Evolutionary conservation across 2,113 vertebrate genomes (phyloP).

Genomic region (Reinhardtius hippoglossoides): DNA sequence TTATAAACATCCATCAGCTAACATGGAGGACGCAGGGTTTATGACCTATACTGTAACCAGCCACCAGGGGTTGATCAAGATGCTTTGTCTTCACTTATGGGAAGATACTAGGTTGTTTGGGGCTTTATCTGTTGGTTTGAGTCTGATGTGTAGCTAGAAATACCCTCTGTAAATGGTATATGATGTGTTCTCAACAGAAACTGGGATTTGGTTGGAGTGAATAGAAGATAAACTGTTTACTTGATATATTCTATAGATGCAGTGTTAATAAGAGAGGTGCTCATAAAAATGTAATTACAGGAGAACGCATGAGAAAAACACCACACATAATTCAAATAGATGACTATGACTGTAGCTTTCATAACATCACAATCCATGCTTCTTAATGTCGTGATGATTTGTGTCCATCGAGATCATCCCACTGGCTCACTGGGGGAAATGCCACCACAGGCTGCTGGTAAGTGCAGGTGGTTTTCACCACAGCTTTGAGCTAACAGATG

Average conservation of each 20-base stretch:
- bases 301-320: background rate
- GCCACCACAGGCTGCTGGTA: slow-evolving; percentile 40
- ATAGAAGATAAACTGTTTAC: background rate
- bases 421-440: slow-evolving; percentile 14
- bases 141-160: background rate
- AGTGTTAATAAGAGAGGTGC: background rate
- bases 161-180: background rate
- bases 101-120: background rate
- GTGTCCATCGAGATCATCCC: slow-evolving; percentile 15
- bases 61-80: background rate
- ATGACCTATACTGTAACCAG: background rate
- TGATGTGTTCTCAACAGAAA: background rate
- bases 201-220: background rate
- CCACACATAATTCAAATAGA: background rate
- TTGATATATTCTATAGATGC: background rate
- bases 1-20: too few relatives aligned
- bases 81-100: too few relatives aligned
- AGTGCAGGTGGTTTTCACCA: slow-evolving; percentile 51
- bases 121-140: background rate
- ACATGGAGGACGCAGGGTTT: too few relatives aligned
- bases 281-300: slow-evolving; percentile 36
- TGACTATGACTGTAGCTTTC: background rate
- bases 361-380: slow-evolving; percentile 10
- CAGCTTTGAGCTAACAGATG: slow-evolving; percentile 29
- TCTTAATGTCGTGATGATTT: slow-evolving; percentile 15